Conservation (phyloP, 2,113 vertebrate genomes). For the Colius striatus region DNA sequence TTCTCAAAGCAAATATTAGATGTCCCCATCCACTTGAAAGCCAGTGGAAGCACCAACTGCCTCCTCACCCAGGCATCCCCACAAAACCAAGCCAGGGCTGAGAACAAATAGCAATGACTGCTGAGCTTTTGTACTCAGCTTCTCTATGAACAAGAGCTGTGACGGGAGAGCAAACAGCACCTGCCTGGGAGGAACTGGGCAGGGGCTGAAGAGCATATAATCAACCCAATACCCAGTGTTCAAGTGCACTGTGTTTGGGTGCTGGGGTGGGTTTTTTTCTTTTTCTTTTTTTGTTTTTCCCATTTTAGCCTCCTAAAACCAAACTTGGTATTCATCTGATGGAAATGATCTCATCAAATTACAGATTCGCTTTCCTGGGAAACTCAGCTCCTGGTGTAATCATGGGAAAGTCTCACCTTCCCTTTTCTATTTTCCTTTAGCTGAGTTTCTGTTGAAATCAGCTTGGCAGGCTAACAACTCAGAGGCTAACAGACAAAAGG, state of each 20-base stretch:
- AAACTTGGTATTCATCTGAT: not conserved
- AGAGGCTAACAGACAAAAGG: not conserved
- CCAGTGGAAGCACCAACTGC: not conserved
- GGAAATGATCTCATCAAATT: slow-evolving; percentile 1
- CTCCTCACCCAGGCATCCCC: not conserved
- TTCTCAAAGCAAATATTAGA: slow-evolving; percentile 58
- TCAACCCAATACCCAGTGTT: rapidly evolving
- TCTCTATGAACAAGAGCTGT: not conserved
- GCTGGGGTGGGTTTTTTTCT: not conserved
- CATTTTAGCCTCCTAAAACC: not conserved
- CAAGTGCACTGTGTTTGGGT: not conserved
- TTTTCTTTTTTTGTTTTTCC: not conserved
- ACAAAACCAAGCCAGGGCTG: not conserved
- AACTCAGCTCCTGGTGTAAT: not conserved
- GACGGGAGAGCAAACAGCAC: slow-evolving; percentile 50
- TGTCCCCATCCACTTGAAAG: slow-evolving; percentile 26
- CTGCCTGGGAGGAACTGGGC: slow-evolving; percentile 15
- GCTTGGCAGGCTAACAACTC: not conserved
- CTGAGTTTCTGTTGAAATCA: not conserved
- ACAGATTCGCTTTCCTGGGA: slow-evolving; percentile 23
- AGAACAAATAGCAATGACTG: slow-evolving; percentile 10
- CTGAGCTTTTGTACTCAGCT: slow-evolving; percentile 17
- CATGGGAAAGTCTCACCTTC: slow-evolving; percentile 58
- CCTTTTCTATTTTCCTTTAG: not conserved
- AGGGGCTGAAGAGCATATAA: rapidly evolving